Evolutionary conservation across 2,113 vertebrate species (phyloP).

Genomic region (Chaetodon auriga): DNA sequence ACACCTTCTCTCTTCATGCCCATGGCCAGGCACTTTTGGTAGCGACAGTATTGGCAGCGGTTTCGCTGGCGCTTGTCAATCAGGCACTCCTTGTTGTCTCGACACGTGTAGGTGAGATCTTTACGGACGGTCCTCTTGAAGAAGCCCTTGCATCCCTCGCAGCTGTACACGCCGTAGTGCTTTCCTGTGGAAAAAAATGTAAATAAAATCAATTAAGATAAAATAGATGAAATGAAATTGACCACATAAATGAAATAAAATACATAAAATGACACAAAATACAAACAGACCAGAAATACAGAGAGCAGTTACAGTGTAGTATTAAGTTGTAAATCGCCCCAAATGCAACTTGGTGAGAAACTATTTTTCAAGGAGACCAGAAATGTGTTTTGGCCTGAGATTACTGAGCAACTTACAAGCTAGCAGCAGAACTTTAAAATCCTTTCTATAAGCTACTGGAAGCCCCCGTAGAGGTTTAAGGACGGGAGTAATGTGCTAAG

Average conservation of each 20-base stretch:
- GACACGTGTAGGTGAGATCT: slow-evolving; percentile 88
- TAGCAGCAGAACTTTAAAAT: background rate
- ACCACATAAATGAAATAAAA: background rate
- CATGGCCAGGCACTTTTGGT: slow-evolving; percentile 89
- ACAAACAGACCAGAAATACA: background rate
- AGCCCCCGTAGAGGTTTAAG: background rate
- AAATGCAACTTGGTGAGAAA: background rate
- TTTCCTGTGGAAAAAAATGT: slow-evolving; percentile 78
- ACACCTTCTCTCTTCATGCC: slow-evolving; percentile 89
- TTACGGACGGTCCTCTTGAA: slow-evolving; percentile 88
- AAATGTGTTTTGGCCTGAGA: background rate
- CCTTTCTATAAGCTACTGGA: background rate
- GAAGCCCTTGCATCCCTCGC: slow-evolving; percentile 89
- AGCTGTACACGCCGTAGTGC: slow-evolving; percentile 89
- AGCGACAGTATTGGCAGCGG: slow-evolving; percentile 89
- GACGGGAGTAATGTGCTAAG: background rate
- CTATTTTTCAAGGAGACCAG: background rate
- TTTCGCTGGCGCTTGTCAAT: slow-evolving; percentile 89
- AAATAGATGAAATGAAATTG: background rate
- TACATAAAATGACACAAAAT: background rate
- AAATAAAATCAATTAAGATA: background rate
- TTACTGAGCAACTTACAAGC: background rate
- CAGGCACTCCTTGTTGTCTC: slow-evolving; percentile 88
- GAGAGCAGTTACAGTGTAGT: background rate
- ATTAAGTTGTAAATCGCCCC: background rate